phyloP scores from a whole-genome alignment of 2,797 vertebrate genomes.

The Bryconaethiops microstoma region DNA sequence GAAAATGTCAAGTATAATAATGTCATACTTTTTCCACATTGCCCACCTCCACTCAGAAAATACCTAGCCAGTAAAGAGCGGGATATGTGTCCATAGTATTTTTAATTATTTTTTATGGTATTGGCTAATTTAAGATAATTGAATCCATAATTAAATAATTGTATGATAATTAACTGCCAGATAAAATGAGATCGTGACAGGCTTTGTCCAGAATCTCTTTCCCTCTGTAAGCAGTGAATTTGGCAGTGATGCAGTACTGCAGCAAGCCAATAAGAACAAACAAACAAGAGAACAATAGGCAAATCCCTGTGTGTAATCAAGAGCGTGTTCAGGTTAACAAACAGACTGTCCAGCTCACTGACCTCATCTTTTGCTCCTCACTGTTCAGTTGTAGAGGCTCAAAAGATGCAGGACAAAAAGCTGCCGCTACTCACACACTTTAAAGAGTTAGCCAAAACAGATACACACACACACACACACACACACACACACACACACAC shows the following conservation, averaged over 20 bases:
- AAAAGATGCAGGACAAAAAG: conserved; percentile 53
- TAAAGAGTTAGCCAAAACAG: not conserved
- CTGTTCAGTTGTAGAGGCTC: conserved; percentile 65
- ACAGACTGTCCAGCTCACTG: conserved; percentile 59
- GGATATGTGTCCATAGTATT: too few relatives aligned
- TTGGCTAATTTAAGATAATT: not conserved
- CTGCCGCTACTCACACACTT: conserved; percentile 50
- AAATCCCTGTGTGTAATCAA: conserved; percentile 54
- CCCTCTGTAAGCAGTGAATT: not conserved
- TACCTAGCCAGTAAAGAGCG: too few relatives aligned
- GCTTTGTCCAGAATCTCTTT: not conserved
- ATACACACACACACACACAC: not conserved
- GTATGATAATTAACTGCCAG: not conserved
- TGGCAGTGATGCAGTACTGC: conserved; percentile 10
- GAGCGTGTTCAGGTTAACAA: conserved; percentile 64
- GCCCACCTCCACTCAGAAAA: too few relatives aligned
- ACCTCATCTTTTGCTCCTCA: conserved; percentile 62
- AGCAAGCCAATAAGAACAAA: conserved; percentile 10
- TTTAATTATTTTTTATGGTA: not conserved
- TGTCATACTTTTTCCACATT: too few relatives aligned
- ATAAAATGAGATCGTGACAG: not conserved
- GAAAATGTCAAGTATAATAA: too few relatives aligned
- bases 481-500: not conserved
- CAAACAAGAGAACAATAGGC: conserved; percentile 42
- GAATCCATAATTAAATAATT: not conserved